phyloP scores from a whole-genome alignment of 2,113 vertebrate species.

The Pyrgilauda ruficollis region DNA sequence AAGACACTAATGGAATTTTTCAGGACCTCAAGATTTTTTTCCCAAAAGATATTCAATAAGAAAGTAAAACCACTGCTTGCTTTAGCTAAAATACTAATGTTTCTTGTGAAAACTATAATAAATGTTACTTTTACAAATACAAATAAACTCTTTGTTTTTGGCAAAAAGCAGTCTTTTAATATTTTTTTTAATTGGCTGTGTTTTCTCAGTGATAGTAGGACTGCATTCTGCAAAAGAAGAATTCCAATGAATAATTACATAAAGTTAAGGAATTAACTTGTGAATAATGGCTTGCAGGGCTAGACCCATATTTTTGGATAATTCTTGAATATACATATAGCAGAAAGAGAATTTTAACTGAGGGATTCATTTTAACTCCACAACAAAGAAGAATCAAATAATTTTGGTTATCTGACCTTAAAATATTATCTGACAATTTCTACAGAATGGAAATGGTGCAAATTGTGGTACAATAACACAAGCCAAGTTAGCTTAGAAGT shows the following conservation, averaged over 20 bases:
- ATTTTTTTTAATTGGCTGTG: neutral
- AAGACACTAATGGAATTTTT: slow-evolving; percentile 21
- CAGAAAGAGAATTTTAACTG: neutral
- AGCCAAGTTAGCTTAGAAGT: neutral
- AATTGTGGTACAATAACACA: neutral
- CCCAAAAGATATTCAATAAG: neutral
- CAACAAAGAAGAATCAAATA: neutral
- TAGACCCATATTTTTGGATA: neutral
- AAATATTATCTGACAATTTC: neutral
- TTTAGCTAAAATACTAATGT: neutral
- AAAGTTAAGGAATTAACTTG: neutral
- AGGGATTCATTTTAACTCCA: neutral
- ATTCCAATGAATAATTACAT: neutral
- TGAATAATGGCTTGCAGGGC: neutral
- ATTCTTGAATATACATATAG: neutral
- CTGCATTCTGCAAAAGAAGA: neutral
- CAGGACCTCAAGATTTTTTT: neutral
- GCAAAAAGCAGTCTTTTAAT: neutral
- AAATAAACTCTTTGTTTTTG: neutral
- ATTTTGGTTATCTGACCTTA: neutral
- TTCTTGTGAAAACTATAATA: neutral
- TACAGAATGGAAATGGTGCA: neutral
- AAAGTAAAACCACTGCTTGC: neutral
- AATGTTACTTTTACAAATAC: neutral
- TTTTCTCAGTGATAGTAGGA: neutral